Conservation (phyloP, 2,113 vertebrate species). For the Tupaia chinensis region DNA sequence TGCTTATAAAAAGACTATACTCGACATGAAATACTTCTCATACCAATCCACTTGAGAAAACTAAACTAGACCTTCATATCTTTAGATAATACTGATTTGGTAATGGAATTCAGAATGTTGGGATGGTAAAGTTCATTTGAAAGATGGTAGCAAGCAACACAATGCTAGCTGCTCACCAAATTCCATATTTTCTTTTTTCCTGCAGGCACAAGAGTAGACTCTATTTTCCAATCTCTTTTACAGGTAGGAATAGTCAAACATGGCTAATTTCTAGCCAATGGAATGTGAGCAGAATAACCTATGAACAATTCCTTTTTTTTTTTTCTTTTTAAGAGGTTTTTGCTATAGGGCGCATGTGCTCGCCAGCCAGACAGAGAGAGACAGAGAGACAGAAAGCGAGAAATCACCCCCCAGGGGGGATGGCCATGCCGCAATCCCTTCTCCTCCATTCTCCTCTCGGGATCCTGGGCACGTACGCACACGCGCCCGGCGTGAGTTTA, state of each 20-base stretch:
- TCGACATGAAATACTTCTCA: too few species aligned
- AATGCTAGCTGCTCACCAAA: neutral
- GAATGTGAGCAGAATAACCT: slow-evolving; percentile 1
- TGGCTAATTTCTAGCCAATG: slow-evolving; percentile 2
- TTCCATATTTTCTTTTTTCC: neutral
- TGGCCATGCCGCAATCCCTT: too few species aligned
- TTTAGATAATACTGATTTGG: slow-evolving; percentile 40
- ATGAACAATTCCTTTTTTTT: neutral
- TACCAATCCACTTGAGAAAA: too few species aligned
- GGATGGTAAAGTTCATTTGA: slow-evolving; percentile 7
- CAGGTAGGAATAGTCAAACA: neutral
- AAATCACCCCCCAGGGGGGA: too few species aligned
- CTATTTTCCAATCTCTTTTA: neutral
- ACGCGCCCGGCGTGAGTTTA: too few species aligned
- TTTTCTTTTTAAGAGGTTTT: too few species aligned
- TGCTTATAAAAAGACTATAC: too few species aligned
- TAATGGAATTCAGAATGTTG: neutral
- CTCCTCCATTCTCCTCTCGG: too few species aligned
- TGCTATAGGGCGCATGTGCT: too few species aligned
- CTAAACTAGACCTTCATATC: neutral
- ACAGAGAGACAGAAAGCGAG: too few species aligned
- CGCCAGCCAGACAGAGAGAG: too few species aligned
- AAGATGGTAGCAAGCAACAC: neutral
- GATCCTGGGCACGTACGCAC: too few species aligned
- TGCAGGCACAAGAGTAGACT: neutral